These are phyloP conservation scores for Cylas formicarius DNA, from an alignment of 1,140 invertebrate species.

Conservation along the genomic window DNA sequence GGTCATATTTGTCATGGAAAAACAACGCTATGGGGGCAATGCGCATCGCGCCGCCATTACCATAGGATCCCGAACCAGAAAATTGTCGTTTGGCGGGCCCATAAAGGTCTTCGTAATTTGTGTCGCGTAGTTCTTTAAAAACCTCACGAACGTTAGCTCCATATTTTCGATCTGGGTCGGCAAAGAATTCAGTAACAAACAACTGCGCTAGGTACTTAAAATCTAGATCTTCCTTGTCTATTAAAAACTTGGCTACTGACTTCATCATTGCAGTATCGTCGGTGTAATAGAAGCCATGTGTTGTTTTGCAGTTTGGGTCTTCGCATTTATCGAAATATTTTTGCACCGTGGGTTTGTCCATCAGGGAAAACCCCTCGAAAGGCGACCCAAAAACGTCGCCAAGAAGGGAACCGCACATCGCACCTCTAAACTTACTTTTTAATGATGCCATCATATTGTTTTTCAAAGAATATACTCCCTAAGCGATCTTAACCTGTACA, in stretches of 20 bases:
- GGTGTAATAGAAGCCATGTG: no score
- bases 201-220: conserved; percentile 53
- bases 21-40: conserved; percentile 62
- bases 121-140: conserved; percentile 54
- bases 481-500: no score
- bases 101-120: conserved; percentile 54
- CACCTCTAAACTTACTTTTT: conserved; percentile 62
- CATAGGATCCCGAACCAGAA: conserved; percentile 65
- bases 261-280: conserved; percentile 76
- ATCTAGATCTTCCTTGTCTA: conserved; percentile 52
- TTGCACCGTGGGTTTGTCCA: conserved; percentile 50
- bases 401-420: conserved; percentile 57
- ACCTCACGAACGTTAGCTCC: conserved; percentile 55
- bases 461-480: no score
- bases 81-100: conserved; percentile 63
- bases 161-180: conserved; percentile 60
- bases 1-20: conserved; percentile 47
- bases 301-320: conserved; percentile 50
- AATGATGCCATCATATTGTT: no score
- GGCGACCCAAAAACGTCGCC: conserved; percentile 68
- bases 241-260: conserved; percentile 55
- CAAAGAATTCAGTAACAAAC: conserved; percentile 60
- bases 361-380: conserved; percentile 52
- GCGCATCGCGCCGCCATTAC: conserved; percentile 74
- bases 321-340: conserved; percentile 56